Evolutionary conservation across 2,113 vertebrate genomes (phyloP).

Genomic region (Empidonax alnorum): DNA sequence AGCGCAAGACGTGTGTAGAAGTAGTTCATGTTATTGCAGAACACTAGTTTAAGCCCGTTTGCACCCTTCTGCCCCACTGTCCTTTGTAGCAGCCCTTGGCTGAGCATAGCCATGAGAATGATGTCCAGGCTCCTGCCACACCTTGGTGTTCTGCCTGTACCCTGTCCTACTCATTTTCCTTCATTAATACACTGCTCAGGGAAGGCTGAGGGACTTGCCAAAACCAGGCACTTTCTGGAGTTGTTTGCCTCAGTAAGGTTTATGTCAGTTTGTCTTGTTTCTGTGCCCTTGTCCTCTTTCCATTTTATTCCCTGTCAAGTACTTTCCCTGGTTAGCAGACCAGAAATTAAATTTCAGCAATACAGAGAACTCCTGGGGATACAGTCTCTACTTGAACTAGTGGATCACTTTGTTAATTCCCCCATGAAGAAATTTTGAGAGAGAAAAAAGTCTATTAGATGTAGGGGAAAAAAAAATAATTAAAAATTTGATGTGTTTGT

Average conservation of each 20-base stretch:
- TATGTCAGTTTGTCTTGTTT: background rate
- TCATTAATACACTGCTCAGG: background rate
- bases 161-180: background rate
- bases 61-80: fast-evolving
- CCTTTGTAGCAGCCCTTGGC: background rate
- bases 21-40: background rate
- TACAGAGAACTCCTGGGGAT: background rate
- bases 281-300: background rate
- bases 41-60: background rate
- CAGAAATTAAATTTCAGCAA: background rate
- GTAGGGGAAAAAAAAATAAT: too few species aligned
- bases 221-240: background rate
- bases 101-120: fast-evolving
- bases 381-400: background rate
- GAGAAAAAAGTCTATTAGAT: background rate
- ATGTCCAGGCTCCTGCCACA: background rate
- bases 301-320: background rate
- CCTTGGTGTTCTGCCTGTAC: background rate
- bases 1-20: background rate
- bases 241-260: background rate
- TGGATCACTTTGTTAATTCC: background rate
- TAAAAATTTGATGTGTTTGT: background rate
- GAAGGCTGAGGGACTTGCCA: background rate
- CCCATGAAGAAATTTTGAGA: background rate
- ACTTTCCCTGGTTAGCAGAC: background rate